phyloP scores from a whole-genome alignment of 2,888 invertebrate species.

The Andrena fulva region DNA sequence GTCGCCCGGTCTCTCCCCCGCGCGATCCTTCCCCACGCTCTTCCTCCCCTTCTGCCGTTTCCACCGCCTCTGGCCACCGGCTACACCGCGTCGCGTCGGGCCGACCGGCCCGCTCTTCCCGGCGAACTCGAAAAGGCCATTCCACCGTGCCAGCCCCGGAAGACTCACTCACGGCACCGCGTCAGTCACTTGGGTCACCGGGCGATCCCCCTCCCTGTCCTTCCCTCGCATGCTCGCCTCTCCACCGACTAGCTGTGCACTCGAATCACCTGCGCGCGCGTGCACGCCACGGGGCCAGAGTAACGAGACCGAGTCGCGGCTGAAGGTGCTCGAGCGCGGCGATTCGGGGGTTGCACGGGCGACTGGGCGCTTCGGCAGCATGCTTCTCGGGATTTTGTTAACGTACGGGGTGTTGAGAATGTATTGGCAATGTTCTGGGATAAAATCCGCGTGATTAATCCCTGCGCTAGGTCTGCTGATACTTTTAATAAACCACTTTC shows the following conservation, averaged over 20 bases:
- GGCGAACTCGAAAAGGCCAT: conserved; percentile 59
- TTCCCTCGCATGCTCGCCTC: conserved; percentile 62
- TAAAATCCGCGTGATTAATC: too few species aligned
- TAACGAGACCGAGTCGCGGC: conserved; percentile 16
- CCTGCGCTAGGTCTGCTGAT: too few species aligned
- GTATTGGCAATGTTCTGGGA: too few species aligned
- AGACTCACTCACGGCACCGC: conserved; percentile 72
- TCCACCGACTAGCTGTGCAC: conserved; percentile 40
- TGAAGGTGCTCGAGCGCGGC: background rate
- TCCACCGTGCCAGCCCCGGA: conserved; percentile 68
- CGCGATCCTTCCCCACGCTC: background rate
- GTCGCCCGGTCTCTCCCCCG: conserved; percentile 35
- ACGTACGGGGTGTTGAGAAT: too few species aligned
- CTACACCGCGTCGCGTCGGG: conserved; percentile 32
- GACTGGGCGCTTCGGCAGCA: too few species aligned
- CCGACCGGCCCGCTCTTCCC: conserved; percentile 40
- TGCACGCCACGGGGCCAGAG: conserved; percentile 12
- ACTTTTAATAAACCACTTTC: too few species aligned
- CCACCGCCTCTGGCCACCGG: conserved; percentile 28
- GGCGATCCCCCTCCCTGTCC: conserved; percentile 53
- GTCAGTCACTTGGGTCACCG: conserved; percentile 64
- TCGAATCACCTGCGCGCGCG: conserved; percentile 64
- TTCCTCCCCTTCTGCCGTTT: conserved; percentile 25
- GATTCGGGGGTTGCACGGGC: too few species aligned
- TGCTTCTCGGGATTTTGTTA: too few species aligned